These are phyloP conservation scores for Nannoperca obscura DNA, from an alignment of 2,797 vertebrate genomes.

Conservation along the genomic window DNA sequence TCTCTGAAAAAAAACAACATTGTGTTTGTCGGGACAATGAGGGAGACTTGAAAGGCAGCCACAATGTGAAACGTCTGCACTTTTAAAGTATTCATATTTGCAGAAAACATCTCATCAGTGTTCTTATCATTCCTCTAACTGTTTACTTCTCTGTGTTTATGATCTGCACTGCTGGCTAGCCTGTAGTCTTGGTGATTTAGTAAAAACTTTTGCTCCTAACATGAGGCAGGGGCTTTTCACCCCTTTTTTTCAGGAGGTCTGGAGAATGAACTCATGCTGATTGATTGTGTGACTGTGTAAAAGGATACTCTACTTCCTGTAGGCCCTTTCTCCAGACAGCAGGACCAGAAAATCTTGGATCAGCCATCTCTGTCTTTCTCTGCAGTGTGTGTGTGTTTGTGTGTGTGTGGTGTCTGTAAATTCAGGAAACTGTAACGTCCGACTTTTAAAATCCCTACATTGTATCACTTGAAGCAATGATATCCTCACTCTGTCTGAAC, in stretches of 20 bases:
- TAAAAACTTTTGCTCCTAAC: conserved; percentile 58
- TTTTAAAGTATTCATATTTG: conserved; percentile 23
- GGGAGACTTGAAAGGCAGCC: background rate
- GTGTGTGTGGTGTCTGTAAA: conserved; percentile 29
- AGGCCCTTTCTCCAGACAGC: conserved; percentile 76
- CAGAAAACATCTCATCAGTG: conserved; percentile 39
- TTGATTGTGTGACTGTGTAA: conserved; percentile 86
- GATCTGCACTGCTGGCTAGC: conserved; percentile 28
- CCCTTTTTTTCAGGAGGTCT: conserved; percentile 65
- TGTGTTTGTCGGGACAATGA: background rate
- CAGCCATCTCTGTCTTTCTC: conserved; percentile 56
- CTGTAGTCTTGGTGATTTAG: conserved; percentile 57
- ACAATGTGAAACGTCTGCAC: conserved; percentile 6
- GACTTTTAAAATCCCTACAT: conserved; percentile 40
- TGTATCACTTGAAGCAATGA: conserved; percentile 19
- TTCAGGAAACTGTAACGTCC: conserved; percentile 44
- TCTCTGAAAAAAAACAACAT: background rate
- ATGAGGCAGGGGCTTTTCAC: conserved; percentile 37
- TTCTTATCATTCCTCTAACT: conserved; percentile 33
- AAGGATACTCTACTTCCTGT: conserved; percentile 86
- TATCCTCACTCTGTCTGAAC: conserved; percentile 15
- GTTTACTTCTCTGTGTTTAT: conserved; percentile 63
- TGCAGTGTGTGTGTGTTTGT: conserved; percentile 18
- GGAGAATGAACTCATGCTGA: conserved; percentile 85
- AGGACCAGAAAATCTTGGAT: conserved; percentile 74